These are phyloP conservation scores for Apodemia mormo DNA, from an alignment of 2,888 invertebrate genomes.

Conservation along the genomic window DNA sequence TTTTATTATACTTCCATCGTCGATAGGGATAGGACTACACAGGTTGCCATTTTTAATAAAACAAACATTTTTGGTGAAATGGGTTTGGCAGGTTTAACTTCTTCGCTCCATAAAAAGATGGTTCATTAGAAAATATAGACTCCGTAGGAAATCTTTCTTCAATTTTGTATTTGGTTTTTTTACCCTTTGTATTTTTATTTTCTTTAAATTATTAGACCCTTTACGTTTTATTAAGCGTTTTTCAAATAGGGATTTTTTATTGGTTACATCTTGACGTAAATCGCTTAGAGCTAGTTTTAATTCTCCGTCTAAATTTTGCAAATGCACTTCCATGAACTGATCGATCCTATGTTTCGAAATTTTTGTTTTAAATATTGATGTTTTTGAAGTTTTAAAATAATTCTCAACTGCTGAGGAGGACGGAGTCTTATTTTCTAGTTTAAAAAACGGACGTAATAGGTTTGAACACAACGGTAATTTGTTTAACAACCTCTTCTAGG, in stretches of 20 bases:
- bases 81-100: not conserved
- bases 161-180: not conserved
- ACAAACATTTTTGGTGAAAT: not conserved
- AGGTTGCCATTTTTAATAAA: too few species aligned
- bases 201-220: not conserved
- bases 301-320: constrained; percentile 7
- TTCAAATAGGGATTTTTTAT: not conserved
- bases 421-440: not conserved
- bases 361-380: constrained; percentile 1
- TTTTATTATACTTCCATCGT: too few species aligned
- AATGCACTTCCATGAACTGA: not conserved
- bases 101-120: not conserved
- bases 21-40: too few species aligned
- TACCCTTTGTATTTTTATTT: constrained; percentile 4
- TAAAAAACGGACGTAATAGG: not conserved
- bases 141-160: not conserved
- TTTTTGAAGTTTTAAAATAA: constrained; percentile 4
- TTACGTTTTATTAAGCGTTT: not conserved
- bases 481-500: constrained; percentile 1
- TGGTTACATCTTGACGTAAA: constrained; percentile 1
- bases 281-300: constrained; percentile 1
- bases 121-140: constrained; percentile 1
- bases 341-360: constrained; percentile 2
- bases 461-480: constrained; percentile 3
- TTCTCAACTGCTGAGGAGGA: not conserved